These are phyloP conservation scores for Petaurus breviceps DNA, from an alignment of 2,113 vertebrate genomes.

Conservation along the genomic window DNA sequence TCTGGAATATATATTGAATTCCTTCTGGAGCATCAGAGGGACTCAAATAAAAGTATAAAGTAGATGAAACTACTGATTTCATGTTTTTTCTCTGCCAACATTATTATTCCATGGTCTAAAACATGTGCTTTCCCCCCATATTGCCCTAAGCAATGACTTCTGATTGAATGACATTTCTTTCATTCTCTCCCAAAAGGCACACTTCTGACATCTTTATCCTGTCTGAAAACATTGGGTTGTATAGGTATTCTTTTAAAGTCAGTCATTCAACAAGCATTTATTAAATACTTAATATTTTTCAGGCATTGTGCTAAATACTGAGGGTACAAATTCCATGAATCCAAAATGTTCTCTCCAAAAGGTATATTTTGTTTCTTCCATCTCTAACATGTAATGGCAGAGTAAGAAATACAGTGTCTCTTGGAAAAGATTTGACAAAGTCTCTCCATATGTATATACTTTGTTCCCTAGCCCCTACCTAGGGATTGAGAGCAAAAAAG, in stretches of 20 bases:
- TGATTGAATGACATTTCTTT: conserved; percentile 28
- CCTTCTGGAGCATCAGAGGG: conserved; percentile 1
- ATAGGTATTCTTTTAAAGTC: neutral
- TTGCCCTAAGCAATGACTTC: conserved; percentile 33
- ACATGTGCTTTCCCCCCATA: conserved; percentile 25
- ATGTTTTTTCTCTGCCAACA: conserved; percentile 18
- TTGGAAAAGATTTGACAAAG: conserved; percentile 12
- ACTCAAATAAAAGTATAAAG: conserved; percentile 20
- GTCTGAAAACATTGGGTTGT: neutral
- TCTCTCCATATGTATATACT: neutral
- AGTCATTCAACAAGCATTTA: neutral
- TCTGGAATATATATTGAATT: conserved; percentile 48
- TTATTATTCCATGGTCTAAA: conserved; percentile 3
- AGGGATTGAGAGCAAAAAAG: neutral
- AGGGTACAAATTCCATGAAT: conserved; percentile 15
- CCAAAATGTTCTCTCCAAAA: neutral
- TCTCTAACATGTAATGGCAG: neutral
- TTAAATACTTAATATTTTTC: conserved; percentile 20
- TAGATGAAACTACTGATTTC: neutral
- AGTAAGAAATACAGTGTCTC: conserved; percentile 5
- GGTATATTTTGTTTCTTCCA: neutral
- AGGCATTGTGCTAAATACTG: conserved; percentile 10
- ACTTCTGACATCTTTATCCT: neutral
- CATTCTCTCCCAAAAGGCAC: conserved; percentile 27
- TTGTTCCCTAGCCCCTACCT: neutral